Evolutionary conservation across 1,140 invertebrate genomes (phyloP), one percentile per base, ranked within the genome.

Genomic region (Aphis craccivora): DNA sequence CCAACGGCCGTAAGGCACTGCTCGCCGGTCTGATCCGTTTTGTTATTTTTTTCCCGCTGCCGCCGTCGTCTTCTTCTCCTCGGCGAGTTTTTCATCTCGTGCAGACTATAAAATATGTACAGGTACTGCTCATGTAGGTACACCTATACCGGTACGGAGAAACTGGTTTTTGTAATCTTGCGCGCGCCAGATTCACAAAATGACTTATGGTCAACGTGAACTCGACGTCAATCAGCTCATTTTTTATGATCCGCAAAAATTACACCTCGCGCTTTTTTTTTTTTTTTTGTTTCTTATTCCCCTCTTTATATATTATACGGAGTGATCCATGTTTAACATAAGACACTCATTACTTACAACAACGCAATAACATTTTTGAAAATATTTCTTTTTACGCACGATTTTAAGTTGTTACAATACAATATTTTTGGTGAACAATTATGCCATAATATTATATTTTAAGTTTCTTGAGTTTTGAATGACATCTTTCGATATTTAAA

Each of bases 171-270:
- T n/a, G 45, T 51, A 35, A 5, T 35, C 30, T 35, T 51, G 43
- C 87, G 1, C 43, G 84, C 40, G 84, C 43, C 23, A 4, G 86
- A 45, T 25, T 83, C 40, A 20, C 86, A n/a, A 89, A 37, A 89
- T 89, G 45, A 89, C 87, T 89, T 89, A 89, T 37, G 87, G 48
- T 89, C 87, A 53, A 35, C 87, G n/a, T 53, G 87, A 53, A 89
- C 14, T 35, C 86, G 45, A 88, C 87, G 87, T 89, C 87, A 53
- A 89, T 89, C 87, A 53, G 35, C 48, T 53, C 30, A 11, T 53
- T 45, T 30, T 86, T 86, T 86, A 88, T 48, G 30, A 18, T 14
- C 86, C 43, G 86, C 86, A 88, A 88, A 88, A 88, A 51, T 88
- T 88, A 51, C 45, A 88, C 86, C 45, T 88, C 23, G 25, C 45